Base-by-base conservation (phyloP, 1,140 invertebrate species). In the Dysdera silvatica region DNA sequence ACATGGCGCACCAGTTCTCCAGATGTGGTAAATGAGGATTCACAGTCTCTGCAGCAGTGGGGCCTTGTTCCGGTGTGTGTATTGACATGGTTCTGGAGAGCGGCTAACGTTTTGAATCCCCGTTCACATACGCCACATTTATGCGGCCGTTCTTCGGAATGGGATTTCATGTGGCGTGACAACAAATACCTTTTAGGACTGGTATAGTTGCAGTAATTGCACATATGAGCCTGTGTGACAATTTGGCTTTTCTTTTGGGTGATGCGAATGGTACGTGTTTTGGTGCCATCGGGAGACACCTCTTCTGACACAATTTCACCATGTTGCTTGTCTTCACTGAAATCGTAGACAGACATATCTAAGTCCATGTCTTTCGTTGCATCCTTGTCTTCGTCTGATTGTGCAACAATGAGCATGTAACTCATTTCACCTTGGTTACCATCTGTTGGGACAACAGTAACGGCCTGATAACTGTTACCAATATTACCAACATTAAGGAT, bases 61-160 rank as follows among this genome's bases (percentile, higher is more conserved):
- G 95, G 95, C 72, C 95, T 91, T 8, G 88, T 89, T 40, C 95
- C 95, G 26, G 93, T 95, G 74, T 98, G 95, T 61, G 92, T 97
- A 74, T 97, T 97, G 2, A 95, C 85, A 76, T 98, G 94, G 74
- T 97, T 98, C 69, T 95, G 88, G 26, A 98, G 77, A 0, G 92
- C 94, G 2, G 91, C 89, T 18, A 91, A 74, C 0, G 94, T 95
- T 77, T 97, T 98, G 73, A 98, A 98, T 8, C 91, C 92, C 47
- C 92, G 81, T 69, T 95, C 91, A 77, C 94, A 98, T 24, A 96
- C 89, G 48, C 85, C 86, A 76, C 92, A 98, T 73, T 95, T 95
- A 74, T 95, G 91, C 0, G 94, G 92, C 20, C 92, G 79, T 71
- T 97, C 93, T 73, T 94, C 91, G 0, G 90, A 95, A 76, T 98